A percentile compares a stretch with the other conserved stretches of the same genome.
Evolutionary conservation across 2,113 vertebrate species (phyloP).

Genomic region (Craseonycteris thonglongyai): DNA sequence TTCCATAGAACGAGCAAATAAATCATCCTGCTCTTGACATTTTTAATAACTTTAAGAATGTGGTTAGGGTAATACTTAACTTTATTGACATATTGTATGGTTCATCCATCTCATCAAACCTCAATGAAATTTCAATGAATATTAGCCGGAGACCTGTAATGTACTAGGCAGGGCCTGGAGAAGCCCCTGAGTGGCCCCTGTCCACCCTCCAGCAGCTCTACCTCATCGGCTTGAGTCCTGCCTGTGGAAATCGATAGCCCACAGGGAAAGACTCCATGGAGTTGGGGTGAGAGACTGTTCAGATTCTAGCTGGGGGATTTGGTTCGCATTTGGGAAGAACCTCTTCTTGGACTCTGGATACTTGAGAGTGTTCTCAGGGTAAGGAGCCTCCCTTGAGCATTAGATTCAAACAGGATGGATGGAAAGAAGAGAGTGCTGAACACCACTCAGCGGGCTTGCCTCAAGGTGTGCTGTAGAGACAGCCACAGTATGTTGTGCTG

Average conservation of each 20-base stretch:
- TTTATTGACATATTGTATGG: slow-evolving; percentile 76
- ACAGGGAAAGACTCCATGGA: not conserved
- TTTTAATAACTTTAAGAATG: slow-evolving; percentile 79
- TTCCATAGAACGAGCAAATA: slow-evolving; percentile 72
- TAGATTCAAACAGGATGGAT: not conserved
- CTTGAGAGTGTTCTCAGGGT: not conserved
- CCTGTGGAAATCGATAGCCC: not conserved
- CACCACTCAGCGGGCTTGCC: not conserved
- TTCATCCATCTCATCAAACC: slow-evolving; percentile 75
- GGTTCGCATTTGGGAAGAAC: not conserved
- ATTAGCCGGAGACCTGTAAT: slow-evolving; percentile 61
- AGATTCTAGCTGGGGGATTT: not conserved
- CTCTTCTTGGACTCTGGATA: not conserved
- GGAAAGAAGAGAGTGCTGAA: not conserved
- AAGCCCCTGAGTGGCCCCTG: not conserved
- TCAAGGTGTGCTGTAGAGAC: not conserved
- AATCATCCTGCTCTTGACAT: slow-evolving; percentile 71
- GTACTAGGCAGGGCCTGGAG: slow-evolving; percentile 33
- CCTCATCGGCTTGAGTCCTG: not conserved
- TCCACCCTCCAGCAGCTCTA: not conserved
- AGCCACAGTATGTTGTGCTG: not conserved
- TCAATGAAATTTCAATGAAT: slow-evolving; percentile 73
- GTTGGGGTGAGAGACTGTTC: not conserved
- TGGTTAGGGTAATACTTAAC: slow-evolving; percentile 73
- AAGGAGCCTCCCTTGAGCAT: not conserved